Evolutionary conservation across 2,888 invertebrate genomes (phyloP), one percentile per base, ranked within the genome.

Genomic region (Tipula confusa): DNA sequence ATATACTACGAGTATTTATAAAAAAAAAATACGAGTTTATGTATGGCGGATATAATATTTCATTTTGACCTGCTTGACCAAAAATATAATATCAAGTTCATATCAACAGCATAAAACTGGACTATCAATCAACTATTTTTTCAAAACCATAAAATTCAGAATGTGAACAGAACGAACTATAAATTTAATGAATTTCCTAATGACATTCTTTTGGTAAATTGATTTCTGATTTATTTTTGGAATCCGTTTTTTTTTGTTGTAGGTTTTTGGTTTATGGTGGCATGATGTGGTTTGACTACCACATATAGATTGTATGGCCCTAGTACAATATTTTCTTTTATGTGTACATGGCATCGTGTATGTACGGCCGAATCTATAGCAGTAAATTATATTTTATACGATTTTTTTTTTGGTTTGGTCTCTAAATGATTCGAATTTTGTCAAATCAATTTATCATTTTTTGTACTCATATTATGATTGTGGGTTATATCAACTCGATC

Each of bases 101-200:
- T 24, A 64, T 64, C 64, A 64, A 64, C 64, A 64, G 64, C 64
- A 64, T 64, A 64, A 24, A 64, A 24, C 64, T 64, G 64, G n/a
- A 64, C 64, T 64, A 64, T 64, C 64, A 64, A 64, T 64, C 64
- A 64, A 64, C 64, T 64, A 64, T 64, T 64, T n/a, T 64, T 64
- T 64, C 64, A 64, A 64, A 64, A 64, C 64, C 64, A 64, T 64
- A 64, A 64, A 64, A 64, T 64, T 64, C 64, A 64, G 64, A 64
- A 64, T 64, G 64, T 64, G 64, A 64, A 64, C 64, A 64, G 64
- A 64, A 64, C 24, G 6, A 64, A 64, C 64, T 64, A 64, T 64
- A 64, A 64, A 64, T 64, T 64, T 64, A 24, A 64, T 64, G 64
- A 64, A 64, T 64, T 64, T 64, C 64, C 64, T 64, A 64, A 64